Evolutionary conservation across 2,888 invertebrate genomes (phyloP).

Genomic region (Lasioglossum zephyrum): DNA sequence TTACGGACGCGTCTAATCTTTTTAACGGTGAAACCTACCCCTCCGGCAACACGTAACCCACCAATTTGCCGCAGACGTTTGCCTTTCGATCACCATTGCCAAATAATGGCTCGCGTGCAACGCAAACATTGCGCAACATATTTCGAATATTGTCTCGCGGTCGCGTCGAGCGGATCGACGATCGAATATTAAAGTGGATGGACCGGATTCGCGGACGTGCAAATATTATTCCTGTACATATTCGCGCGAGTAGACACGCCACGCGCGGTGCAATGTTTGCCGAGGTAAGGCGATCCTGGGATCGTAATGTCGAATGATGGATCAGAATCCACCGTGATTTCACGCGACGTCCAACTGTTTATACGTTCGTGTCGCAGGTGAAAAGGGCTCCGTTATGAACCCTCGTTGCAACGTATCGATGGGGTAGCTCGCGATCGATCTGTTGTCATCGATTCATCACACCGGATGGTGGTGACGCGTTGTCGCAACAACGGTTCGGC

Average conservation of each 20-base stretch:
- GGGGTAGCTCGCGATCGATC: slow-evolving; percentile 6
- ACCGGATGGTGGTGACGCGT: background rate
- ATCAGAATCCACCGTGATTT: slow-evolving; percentile 13
- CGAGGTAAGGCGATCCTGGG: background rate
- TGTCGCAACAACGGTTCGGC: background rate
- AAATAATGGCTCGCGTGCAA: slow-evolving; percentile 7
- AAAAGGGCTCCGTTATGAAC: slow-evolving; percentile 73
- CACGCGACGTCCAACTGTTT: slow-evolving; percentile 6
- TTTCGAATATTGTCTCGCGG: background rate
- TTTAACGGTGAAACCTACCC: slow-evolving; percentile 51
- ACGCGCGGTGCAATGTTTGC: background rate
- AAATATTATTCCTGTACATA: background rate
- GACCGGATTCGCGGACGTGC: background rate
- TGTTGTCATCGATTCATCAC: slow-evolving; percentile 48
- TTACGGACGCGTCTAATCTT: slow-evolving; percentile 58
- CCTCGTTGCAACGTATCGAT: slow-evolving; percentile 74
- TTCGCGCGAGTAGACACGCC: background rate
- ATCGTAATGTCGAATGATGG: slow-evolving; percentile 51
- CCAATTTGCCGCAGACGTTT: slow-evolving; percentile 3
- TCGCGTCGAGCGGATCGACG: background rate
- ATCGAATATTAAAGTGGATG: background rate
- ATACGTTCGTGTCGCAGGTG: background rate
- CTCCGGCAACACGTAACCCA: slow-evolving; percentile 15
- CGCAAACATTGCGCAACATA: background rate
- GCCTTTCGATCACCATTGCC: background rate